Evolutionary conservation across 2,888 invertebrate species (phyloP), one percentile per base, ranked within the genome.

Genomic region (Archips crataeganus): DNA sequence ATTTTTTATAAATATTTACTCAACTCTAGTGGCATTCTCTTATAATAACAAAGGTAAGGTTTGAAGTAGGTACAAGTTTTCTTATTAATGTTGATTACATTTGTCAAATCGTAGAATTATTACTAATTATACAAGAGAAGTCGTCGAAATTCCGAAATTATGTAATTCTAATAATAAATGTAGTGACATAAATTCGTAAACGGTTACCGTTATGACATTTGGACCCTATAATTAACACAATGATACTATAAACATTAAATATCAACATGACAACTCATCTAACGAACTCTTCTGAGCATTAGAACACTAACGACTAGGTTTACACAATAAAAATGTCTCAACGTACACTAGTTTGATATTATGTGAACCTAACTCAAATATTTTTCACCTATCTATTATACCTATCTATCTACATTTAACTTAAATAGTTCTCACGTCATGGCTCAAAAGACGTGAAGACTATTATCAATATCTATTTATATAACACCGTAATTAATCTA

Each of bases 391-490:
- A 68, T 69, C 42, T 34, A 63, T 72, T n/a, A n/a, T n/a, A 39
- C 39, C 39, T 74, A 68, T 69, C 42, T 34, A 63, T 72, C 75
- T 80, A 36, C 5, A n/a, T 61, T 61, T 51, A 39, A 59, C 0
- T 59, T 80, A 76, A 66, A 79, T 86, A 89, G 90, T 86, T 89
- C 85, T 89, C 89, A 86, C 88, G 90, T 88, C 90, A 82, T 77
- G 92, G 92, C 92, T 93, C 92, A 91, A 54, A 82, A 87, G 90
- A 90, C 91, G 86, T 88, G 88, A 87, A 85, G 83, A 87, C 92
- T 92, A 89, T 59, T 68, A 49, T 59, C 57, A 10, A 62, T 15
- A 64, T 34, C 47, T n/a, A 42, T 51, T 70, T 63, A 70, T 39
- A n/a, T 32, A 47, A 39, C 23, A 71, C 13, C 6, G 0, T 57